Conservation (phyloP, 2,113 vertebrate species). For the Perca schrenkii region DNA sequence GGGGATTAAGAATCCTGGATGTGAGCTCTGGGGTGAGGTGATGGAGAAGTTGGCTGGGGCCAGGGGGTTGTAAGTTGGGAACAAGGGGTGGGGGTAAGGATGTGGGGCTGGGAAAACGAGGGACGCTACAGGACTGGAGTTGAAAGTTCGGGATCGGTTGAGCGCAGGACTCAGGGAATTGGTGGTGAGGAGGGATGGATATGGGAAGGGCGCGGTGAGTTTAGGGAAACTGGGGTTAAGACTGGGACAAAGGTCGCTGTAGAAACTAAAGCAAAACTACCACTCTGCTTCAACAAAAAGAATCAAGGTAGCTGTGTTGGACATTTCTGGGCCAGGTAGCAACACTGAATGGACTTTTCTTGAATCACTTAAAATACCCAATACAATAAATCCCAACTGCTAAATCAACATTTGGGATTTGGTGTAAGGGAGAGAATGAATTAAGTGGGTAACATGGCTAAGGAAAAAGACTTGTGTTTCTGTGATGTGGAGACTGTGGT, state of each 20-base stretch:
- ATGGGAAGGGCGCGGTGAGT: neutral
- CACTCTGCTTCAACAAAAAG: neutral
- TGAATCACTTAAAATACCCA: constrained; percentile 28
- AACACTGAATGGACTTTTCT: neutral
- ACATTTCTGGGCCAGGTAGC: constrained; percentile 6
- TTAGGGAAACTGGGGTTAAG: constrained; percentile 19
- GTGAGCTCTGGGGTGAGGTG: constrained; percentile 44
- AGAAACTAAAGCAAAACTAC: constrained; percentile 8
- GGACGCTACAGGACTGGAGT: neutral
- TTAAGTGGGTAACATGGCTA: constrained; percentile 12
- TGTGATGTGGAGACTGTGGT: constrained; percentile 60
- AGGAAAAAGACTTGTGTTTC: constrained; percentile 13
- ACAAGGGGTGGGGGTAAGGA: constrained; percentile 38
- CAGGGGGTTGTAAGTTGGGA: constrained; percentile 21
- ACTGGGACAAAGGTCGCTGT: constrained; percentile 3
- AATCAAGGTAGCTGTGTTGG: neutral
- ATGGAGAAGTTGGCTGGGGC: constrained; percentile 35
- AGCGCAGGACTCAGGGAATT: constrained; percentile 12
- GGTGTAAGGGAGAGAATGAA: constrained; percentile 26
- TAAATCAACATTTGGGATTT: constrained; percentile 54
- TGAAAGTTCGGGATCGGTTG: constrained; percentile 6
- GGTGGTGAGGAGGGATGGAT: constrained; percentile 4
- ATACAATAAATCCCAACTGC: constrained; percentile 29
- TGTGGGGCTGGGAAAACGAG: constrained; percentile 34
- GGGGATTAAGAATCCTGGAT: constrained; percentile 62